Conservation (phyloP, 1,140 invertebrate species). For the Bombus picipes region DNA sequence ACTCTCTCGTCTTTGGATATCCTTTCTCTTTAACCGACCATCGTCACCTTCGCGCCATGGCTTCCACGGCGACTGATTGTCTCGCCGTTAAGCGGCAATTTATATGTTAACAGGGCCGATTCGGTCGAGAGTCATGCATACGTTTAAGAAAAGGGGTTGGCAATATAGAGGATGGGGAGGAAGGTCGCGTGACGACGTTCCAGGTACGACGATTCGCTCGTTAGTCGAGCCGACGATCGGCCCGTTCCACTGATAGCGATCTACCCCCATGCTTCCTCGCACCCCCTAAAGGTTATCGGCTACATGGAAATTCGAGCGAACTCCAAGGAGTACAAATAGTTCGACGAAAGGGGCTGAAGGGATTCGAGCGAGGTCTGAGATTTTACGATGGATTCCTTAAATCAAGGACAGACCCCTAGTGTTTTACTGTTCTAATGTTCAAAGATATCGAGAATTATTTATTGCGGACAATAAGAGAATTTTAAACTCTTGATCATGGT, state of each 20-base stretch:
- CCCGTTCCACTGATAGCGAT: not conserved
- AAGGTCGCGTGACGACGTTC: conserved; percentile 17
- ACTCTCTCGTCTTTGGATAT: not conserved
- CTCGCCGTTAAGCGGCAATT: conserved; percentile 76
- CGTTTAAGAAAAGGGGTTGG: conserved; percentile 60
- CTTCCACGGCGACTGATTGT: conserved; percentile 70
- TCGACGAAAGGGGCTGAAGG: not conserved
- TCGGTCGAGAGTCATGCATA: conserved; percentile 76
- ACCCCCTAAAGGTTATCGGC: conserved; percentile 3
- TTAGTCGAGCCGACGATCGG: conserved; percentile 14
- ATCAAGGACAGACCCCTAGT: not conserved
- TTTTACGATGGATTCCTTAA: not conserved
- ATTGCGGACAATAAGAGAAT: not conserved
- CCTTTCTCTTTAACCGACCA: conserved; percentile 14
- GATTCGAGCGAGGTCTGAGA: not conserved
- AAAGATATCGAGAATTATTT: not conserved
- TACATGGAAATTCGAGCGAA: conserved; percentile 5
- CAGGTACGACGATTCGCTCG: conserved; percentile 22
- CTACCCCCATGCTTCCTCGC: not conserved
- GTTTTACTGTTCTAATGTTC: too few species aligned
- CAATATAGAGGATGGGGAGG: not conserved
- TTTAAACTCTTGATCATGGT: not conserved
- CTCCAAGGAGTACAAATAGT: not conserved
- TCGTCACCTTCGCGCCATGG: conserved; percentile 50
- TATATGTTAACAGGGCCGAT: conserved; percentile 78